Conservation (phyloP, 2,888 invertebrate genomes). For the Drosophila helvetica region DNA sequence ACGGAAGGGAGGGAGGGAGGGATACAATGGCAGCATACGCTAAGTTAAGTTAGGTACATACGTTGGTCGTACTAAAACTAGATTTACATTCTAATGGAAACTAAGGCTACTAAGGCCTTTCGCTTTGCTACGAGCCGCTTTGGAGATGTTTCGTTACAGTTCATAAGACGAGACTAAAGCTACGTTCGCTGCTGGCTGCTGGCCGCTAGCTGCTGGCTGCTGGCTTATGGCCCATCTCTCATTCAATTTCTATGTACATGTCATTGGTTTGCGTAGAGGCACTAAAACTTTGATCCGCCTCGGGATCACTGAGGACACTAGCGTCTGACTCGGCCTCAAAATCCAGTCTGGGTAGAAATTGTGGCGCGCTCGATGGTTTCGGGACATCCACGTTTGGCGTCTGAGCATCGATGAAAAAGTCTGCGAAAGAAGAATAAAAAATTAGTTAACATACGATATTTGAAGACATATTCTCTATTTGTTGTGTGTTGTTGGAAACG, state of each 20-base stretch:
- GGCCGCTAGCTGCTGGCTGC: background rate
- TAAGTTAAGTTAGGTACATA: constrained; percentile 58
- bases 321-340: constrained; percentile 66
- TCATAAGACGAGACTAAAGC: constrained; percentile 38
- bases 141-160: constrained; percentile 70
- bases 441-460: background rate
- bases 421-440: constrained; percentile 45
- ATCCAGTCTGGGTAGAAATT: constrained; percentile 46
- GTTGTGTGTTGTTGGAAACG: background rate
- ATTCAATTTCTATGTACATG: constrained; percentile 71
- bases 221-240: constrained; percentile 15
- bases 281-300: constrained; percentile 71
- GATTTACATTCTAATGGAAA: constrained; percentile 60
- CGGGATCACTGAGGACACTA: constrained; percentile 73
- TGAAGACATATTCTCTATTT: background rate
- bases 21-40: constrained; percentile 39
- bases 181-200: constrained; percentile 6
- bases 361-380: constrained; percentile 26
- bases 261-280: constrained; percentile 41
- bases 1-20: constrained; percentile 9
- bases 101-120: constrained; percentile 61
- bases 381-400: constrained; percentile 50
- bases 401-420: constrained; percentile 82
- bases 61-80: constrained; percentile 58
- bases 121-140: constrained; percentile 73